A percentile compares a stretch with the other conserved stretches of the same genome.
Evolutionary conservation across 2,797 vertebrate genomes (phyloP).

Genomic region (Eulemur albifrons): DNA sequence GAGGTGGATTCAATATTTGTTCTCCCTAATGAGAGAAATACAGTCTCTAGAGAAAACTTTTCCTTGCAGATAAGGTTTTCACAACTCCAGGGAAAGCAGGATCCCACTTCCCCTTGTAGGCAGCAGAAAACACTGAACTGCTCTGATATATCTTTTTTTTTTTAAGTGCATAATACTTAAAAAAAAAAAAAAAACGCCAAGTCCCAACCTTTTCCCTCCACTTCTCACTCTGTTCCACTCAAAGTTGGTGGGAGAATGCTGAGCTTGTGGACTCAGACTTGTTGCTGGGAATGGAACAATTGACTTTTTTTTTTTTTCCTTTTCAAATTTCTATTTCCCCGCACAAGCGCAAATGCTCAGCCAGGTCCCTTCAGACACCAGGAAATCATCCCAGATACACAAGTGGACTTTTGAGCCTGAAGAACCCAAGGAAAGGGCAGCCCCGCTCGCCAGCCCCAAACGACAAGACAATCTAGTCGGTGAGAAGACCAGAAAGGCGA

Average conservation of each 20-base stretch:
- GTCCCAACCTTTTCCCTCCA: not conserved
- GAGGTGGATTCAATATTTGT: conserved; percentile 67
- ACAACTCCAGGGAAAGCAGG: not conserved
- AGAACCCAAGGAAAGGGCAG: conserved; percentile 2
- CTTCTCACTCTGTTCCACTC: not conserved
- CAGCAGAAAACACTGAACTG: not conserved
- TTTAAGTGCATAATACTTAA: not conserved
- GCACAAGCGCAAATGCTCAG: not conserved
- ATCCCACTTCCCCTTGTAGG: not conserved
- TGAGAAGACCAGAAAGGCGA: conserved; percentile 13
- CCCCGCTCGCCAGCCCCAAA: not conserved
- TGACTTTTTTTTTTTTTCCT: not conserved
- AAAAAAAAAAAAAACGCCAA: not conserved
- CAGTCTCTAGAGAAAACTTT: conserved; percentile 52
- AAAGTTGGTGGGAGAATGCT: not conserved
- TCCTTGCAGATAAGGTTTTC: conserved; percentile 32
- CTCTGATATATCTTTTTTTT: not conserved
- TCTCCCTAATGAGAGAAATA: conserved; percentile 49
- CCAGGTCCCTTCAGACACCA: conserved; percentile 18
- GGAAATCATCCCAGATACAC: not conserved
- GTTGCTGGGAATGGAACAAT: conserved; percentile 56
- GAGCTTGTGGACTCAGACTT: conserved; percentile 56
- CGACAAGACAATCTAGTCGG: not conserved
- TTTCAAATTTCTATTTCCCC: conserved; percentile 31
- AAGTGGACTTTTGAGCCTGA: not conserved